A percentile compares a stretch with the other conserved stretches of the same genome.
Conservation (phyloP, 2,113 vertebrate species). For the Vulpes ferrilata region DNA sequence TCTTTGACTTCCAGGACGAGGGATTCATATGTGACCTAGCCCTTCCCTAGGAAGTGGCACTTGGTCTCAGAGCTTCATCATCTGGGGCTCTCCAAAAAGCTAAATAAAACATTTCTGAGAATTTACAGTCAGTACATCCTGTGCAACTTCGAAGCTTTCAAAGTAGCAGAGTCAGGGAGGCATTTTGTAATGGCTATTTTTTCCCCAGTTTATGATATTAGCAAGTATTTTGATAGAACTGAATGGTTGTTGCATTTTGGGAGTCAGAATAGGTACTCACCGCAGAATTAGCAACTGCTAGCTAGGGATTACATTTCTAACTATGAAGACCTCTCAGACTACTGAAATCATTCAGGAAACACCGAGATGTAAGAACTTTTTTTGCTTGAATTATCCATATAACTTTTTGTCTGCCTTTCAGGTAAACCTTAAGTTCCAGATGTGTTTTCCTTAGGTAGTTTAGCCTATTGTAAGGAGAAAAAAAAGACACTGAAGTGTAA, state of each 20-base stretch:
- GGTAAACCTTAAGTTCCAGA: conserved; percentile 27
- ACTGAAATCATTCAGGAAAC: conserved; percentile 28
- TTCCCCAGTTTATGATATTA: background rate
- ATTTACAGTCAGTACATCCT: background rate
- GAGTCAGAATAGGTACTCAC: background rate
- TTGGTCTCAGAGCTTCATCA: background rate
- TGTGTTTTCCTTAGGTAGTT: conserved; percentile 42
- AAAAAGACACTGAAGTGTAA: background rate
- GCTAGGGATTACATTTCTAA: background rate
- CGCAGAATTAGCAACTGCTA: background rate
- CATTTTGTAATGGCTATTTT: conserved; percentile 27
- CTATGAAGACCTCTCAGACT: background rate
- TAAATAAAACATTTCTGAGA: conserved; percentile 26
- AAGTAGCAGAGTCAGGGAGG: background rate
- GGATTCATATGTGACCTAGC: background rate
- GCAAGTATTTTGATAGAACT: background rate
- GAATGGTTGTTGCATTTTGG: background rate
- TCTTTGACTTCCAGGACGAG: background rate
- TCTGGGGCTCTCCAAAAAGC: background rate
- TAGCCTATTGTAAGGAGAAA: background rate
- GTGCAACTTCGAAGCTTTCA: background rate
- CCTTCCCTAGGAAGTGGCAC: background rate
- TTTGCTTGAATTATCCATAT: background rate
- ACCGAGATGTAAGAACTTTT: background rate
- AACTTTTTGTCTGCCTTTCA: conserved; percentile 8